Evolutionary conservation across 2,797 vertebrate species (phyloP).

Genomic region (Squalus acanthias): DNA sequence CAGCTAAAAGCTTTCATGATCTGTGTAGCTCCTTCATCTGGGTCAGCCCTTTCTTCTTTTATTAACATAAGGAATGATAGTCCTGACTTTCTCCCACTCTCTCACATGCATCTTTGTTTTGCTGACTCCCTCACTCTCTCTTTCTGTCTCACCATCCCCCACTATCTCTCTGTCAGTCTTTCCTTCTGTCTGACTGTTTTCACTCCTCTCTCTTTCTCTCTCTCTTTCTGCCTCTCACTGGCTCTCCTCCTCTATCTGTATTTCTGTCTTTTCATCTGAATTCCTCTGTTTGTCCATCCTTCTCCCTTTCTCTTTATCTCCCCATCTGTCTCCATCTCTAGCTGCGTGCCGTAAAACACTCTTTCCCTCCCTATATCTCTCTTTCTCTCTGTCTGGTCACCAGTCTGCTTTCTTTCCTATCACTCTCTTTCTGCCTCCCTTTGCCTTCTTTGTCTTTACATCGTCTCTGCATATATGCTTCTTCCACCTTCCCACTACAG

Average conservation of each 20-base stretch:
- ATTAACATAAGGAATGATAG: neutral
- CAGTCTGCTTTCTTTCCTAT: neutral
- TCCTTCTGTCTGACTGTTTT: neutral
- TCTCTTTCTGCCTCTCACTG: neutral
- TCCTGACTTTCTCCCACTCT: neutral
- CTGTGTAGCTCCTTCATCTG: neutral
- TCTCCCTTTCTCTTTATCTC: neutral
- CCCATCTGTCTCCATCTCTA: neutral
- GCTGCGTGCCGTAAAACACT: neutral
- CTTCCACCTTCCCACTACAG: neutral
- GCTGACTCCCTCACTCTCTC: neutral
- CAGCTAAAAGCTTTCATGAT: constrained; percentile 8
- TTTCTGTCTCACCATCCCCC: neutral
- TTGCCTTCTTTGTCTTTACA: neutral
- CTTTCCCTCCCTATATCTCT: neutral
- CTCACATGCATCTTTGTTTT: neutral
- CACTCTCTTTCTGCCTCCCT: neutral
- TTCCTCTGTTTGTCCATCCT: neutral
- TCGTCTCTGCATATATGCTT: neutral
- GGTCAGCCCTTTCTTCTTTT: neutral
- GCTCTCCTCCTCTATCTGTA: neutral
- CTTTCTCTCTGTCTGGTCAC: neutral
- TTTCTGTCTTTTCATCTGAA: no score
- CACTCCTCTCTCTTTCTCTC: neutral
- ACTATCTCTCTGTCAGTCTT: neutral